A percentile compares a stretch with the other conserved stretches of the same genome.
Conservation (phyloP, 2,797 vertebrate genomes). For the Enteromius paludinosus region DNA sequence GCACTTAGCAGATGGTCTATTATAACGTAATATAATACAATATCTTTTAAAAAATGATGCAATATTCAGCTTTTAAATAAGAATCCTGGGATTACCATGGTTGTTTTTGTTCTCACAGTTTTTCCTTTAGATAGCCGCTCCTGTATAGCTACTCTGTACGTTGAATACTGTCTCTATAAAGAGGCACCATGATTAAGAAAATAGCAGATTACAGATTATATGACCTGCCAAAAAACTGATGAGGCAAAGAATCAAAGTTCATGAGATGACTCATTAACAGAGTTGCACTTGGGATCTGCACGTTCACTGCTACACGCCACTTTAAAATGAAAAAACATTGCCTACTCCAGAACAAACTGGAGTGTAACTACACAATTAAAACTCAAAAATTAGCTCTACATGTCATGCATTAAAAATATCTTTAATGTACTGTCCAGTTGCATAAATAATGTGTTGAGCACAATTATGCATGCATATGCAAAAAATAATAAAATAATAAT, state of each 20-base stretch:
- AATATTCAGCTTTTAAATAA: neutral
- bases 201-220: neutral
- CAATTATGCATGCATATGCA: neutral
- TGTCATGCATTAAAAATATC: neutral
- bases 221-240: neutral
- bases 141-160: neutral
- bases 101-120: neutral
- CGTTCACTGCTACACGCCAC: too few relatives aligned
- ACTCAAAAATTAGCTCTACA: neutral
- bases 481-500: neutral
- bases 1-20: neutral
- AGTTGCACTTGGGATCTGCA: neutral
- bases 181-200: neutral
- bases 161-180: neutral
- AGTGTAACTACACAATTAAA: neutral
- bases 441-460: neutral
- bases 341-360: neutral
- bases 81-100: neutral
- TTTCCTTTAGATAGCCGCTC: neutral
- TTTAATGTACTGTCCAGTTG: neutral
- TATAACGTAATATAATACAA: neutral
- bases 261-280: slow-evolving; percentile 55
- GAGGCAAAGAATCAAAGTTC: slow-evolving; percentile 58
- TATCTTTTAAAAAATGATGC: neutral
- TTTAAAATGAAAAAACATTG: neutral